Evolutionary conservation across 2,113 vertebrate species (phyloP), one percentile per base, ranked within the genome.

Genomic region (Malurus melanocephalus): DNA sequence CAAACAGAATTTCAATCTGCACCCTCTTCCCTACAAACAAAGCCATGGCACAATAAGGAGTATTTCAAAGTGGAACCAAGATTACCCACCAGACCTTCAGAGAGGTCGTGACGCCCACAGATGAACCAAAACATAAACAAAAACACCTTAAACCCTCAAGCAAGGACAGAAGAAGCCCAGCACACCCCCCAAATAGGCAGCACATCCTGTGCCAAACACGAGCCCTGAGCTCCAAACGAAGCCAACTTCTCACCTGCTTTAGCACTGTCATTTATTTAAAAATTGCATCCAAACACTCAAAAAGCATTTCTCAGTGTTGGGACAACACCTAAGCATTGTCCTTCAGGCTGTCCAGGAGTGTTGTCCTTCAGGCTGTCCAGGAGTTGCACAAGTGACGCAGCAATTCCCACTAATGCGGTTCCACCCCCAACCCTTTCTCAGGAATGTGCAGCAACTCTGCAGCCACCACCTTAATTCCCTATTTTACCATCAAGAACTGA

Each of bases 121-220:
- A 42, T 21, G 16, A 74, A 57, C 24, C 59, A 42, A 28, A 66
- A 12, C 33, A 27, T 33, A 27, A 40, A 33, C 8, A 23, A 60
- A 72, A 22, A 5, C 21, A 40, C 40, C 20, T 59, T 3, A 27
- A 74, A 30, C 18, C 52, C 42, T 33, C 33, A 22, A 21, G 30
- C 21, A 28, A 69, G 30, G 12, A 23, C 33, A 46, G 38, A 15
- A 46, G 16, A 9, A 66, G 16, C 42, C 23, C 30, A 24, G 52
- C 12, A 19, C 42, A 14, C 9, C 1, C 46, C 12, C 9, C 4
- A 2, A 46, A 61, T 17, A 28, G 21, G 38, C 38, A 73, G 81
- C 40, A n/a, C 32, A 20, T 2, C 16, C 35, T 16, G 46, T 3
- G 28, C 35, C 1, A 1, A 35, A 28, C 2, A 4, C 1, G 0